These are phyloP conservation scores for Adela reaumurella DNA, from an alignment of 2,888 invertebrate genomes.

Conservation along the genomic window DNA sequence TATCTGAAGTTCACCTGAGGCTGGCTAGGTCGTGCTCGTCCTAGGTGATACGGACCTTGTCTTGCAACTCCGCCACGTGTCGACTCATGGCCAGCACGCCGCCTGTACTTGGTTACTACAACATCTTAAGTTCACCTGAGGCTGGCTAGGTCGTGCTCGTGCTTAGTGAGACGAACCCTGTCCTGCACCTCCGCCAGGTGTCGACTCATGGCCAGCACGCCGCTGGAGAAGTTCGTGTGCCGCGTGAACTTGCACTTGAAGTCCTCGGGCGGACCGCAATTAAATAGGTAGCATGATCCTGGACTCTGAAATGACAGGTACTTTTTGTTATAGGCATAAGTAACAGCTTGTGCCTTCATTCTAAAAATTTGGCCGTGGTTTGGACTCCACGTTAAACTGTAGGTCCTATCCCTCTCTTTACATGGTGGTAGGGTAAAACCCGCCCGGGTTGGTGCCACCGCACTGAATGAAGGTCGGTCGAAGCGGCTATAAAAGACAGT, in stretches of 20 bases:
- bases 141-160: conserved; percentile 68
- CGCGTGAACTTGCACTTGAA: conserved; percentile 91
- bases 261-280: conserved; percentile 85
- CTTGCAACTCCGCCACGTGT: conserved; percentile 41
- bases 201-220: conserved; percentile 69
- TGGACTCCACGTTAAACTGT: no score
- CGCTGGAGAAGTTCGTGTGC: conserved; percentile 85
- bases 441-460: no score
- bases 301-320: conserved; percentile 61
- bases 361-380: no score
- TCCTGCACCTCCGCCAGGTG: conserved; percentile 65
- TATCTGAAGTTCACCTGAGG: no score
- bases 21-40: conserved; percentile 1
- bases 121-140: conserved; percentile 49
- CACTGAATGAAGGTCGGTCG: no score
- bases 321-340: no score
- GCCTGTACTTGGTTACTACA: conserved; percentile 60
- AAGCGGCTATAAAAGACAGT: no score
- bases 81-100: conserved; percentile 73
- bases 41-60: conserved; percentile 19
- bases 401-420: no score
- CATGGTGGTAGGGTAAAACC: no score
- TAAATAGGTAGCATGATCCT: conserved; percentile 88
- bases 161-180: conserved; percentile 68
- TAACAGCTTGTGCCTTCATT: no score